These are phyloP conservation scores for Phenacoccus solenopsis DNA, from an alignment of 1,140 invertebrate genomes.

Conservation along the genomic window DNA sequence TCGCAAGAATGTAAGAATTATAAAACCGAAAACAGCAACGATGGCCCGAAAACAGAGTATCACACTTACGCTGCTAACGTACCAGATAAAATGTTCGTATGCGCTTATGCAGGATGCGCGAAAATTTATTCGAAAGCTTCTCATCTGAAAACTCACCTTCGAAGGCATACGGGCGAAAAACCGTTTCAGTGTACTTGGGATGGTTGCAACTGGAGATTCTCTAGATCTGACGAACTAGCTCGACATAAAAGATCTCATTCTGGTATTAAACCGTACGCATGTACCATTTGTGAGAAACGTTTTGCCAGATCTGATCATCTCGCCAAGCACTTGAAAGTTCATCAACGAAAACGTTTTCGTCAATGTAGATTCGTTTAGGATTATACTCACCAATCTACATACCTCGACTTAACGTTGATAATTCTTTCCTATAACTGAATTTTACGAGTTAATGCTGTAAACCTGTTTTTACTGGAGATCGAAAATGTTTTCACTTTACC, in stretches of 20 bases:
- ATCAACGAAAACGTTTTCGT: slow-evolving; percentile 31
- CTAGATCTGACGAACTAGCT: slow-evolving; percentile 82
- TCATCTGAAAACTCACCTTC: slow-evolving; percentile 81
- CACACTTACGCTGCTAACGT: slow-evolving; percentile 22
- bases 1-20: too few species aligned
- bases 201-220: slow-evolving; percentile 75
- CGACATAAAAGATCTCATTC: slow-evolving; percentile 48
- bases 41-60: too few species aligned
- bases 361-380: not conserved
- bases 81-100: slow-evolving; percentile 36
- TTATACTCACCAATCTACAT: too few species aligned
- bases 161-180: slow-evolving; percentile 87
- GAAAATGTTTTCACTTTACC: too few species aligned
- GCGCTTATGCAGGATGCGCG: slow-evolving; percentile 35
- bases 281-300: slow-evolving; percentile 65
- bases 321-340: slow-evolving; percentile 78
- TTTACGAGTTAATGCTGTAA: too few species aligned
- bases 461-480: too few species aligned
- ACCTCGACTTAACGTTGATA: slow-evolving; percentile 53
- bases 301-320: slow-evolving; percentile 84
- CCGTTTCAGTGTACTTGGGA: slow-evolving; percentile 49
- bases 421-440: not conserved
- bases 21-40: too few species aligned
- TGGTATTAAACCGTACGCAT: slow-evolving; percentile 72
- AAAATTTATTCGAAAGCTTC: slow-evolving; percentile 82